Evolutionary conservation across 2,888 invertebrate species (phyloP), one percentile per base, ranked within the genome.

Genomic region (Altica lythri): DNA sequence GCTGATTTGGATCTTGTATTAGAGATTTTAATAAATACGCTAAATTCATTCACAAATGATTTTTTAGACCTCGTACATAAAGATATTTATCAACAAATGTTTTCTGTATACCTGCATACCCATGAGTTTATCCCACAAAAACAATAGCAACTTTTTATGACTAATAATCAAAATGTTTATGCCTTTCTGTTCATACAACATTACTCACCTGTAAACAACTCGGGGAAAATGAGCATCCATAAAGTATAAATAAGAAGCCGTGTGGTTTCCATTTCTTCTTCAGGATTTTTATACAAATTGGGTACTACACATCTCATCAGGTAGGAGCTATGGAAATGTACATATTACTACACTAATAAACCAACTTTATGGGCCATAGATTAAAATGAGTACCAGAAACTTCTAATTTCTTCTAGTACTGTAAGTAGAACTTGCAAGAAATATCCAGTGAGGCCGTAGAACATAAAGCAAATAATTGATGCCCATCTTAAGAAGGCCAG

Each of bases 181-280:
- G n/a, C n/a, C n/a, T n/a, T n/a, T n/a, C n/a, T n/a, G n/a, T n/a
- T n/a, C n/a, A n/a, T n/a, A n/a, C n/a, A n/a, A n/a, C n/a, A n/a
- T n/a, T n/a, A 61, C 56, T 51, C 38, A 66, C 66, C 66, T 62
- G 66, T 60, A 38, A 62, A 64, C 19, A 63, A 58, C 53, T 66
- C 63, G 18, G 64, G 60, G 30, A 66, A 62, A 38, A 64, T 43
- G 53, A 64, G 46, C 61, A 66, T 62, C 66, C 66, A 66, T 37
- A 62, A 60, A 38, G 65, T 59, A 27, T 62, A 64, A 49, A 61
- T 55, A n/a, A 64, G 50, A 53, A 65, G 53, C 37, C 58, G 57
- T 19, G 59, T 49, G 30, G 62, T 57, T 57, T 55, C 59, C 61
- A 61, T 61, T 38, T 59, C 53, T 38, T 59, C 53, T 45, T 35